Percentiles rank a stretch among this genome's conserved stretches.
phyloP scores from a whole-genome alignment of 1,140 invertebrate genomes.

The Homalodisca vitripennis region DNA sequence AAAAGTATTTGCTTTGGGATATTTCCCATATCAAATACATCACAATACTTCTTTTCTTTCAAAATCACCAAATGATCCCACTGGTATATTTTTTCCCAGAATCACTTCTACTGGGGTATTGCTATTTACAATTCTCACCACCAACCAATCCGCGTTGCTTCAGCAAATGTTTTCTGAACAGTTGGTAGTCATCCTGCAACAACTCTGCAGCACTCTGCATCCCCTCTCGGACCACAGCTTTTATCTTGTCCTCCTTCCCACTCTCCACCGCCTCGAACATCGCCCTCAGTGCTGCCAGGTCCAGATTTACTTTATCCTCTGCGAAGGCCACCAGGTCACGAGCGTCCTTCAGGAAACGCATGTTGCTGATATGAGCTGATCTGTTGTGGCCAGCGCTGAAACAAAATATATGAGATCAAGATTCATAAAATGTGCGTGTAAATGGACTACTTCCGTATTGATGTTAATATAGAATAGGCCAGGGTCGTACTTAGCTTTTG shows the following conservation, averaged over 20 bases:
- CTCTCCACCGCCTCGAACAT: constrained; percentile 30
- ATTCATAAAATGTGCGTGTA: too few relatives aligned
- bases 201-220: constrained; percentile 32
- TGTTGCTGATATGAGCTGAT: neutral
- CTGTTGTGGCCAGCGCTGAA: neutral
- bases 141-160: constrained; percentile 22
- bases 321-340: constrained; percentile 29
- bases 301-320: constrained; percentile 32
- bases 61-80: too few relatives aligned
- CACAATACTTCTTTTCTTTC: too few relatives aligned
- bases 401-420: too few relatives aligned
- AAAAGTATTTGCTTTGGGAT: too few relatives aligned
- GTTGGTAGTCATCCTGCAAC: constrained; percentile 32
- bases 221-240: constrained; percentile 18
- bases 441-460: too few relatives aligned
- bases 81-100: too few relatives aligned
- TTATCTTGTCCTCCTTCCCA: constrained; percentile 29
- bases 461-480: too few relatives aligned
- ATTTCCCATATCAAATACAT: too few relatives aligned
- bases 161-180: constrained; percentile 30
- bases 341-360: constrained; percentile 32
- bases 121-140: too few relatives aligned
- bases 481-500: too few relatives aligned
- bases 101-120: too few relatives aligned
- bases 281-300: constrained; percentile 20